These are phyloP conservation scores for Otus sunia DNA, from an alignment of 2,113 vertebrate species.

Conservation along the genomic window DNA sequence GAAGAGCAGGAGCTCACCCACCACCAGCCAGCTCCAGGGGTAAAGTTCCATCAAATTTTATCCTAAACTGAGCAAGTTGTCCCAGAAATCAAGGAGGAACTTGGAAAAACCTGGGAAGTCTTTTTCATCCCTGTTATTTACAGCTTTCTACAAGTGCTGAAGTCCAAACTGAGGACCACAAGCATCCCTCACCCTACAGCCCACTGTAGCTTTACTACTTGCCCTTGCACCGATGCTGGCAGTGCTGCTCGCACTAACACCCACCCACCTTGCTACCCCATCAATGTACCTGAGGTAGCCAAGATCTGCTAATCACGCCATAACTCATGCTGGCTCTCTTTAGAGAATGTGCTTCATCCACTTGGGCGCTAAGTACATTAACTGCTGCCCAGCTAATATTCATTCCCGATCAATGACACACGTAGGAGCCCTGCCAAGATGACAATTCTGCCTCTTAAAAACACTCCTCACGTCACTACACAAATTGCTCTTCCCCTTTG, in stretches of 20 bases:
- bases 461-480: background rate
- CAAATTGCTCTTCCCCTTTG: background rate
- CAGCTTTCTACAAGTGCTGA: background rate
- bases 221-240: background rate
- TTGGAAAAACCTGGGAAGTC: background rate
- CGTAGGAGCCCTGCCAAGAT: conserved; percentile 43
- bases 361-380: conserved; percentile 1
- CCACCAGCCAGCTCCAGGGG: background rate
- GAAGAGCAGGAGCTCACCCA: background rate
- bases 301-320: background rate
- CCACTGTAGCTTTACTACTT: background rate
- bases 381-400: conserved; percentile 45
- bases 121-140: background rate
- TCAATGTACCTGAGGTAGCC: background rate
- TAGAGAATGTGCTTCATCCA: background rate
- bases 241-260: background rate
- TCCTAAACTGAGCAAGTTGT: background rate
- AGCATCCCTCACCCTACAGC: background rate
- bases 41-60: background rate
- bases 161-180: accelerated
- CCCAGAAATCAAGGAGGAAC: background rate
- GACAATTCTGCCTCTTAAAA: conserved; percentile 44
- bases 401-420: conserved; percentile 37
- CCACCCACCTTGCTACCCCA: accelerated
- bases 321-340: background rate